Percentiles rank a stretch among this genome's conserved stretches.
Conservation (phyloP, 2,113 vertebrate genomes). For the Ochotona princeps region DNA sequence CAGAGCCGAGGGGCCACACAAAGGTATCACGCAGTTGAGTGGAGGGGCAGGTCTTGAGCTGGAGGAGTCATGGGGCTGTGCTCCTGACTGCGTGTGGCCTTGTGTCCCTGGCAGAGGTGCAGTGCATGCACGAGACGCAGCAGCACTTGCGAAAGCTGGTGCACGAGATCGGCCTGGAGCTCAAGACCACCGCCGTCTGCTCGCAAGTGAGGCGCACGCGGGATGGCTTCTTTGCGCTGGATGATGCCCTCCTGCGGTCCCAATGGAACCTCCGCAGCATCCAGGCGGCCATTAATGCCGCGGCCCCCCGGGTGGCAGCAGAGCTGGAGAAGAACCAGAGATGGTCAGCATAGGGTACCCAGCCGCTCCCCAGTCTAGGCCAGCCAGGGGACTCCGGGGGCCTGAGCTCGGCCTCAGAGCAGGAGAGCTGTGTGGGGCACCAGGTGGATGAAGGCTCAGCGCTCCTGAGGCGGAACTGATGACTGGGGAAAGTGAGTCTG, state of each 20-base stretch:
- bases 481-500: too few species aligned
- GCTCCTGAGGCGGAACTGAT: not conserved
- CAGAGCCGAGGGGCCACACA: not conserved
- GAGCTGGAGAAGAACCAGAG: slow-evolving; percentile 78
- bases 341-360: not conserved
- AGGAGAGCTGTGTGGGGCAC: not conserved
- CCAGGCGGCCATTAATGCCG: slow-evolving; percentile 81
- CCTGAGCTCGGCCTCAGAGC: not conserved
- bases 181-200: slow-evolving; percentile 92
- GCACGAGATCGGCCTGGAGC: slow-evolving; percentile 95
- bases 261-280: slow-evolving; percentile 90
- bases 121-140: slow-evolving; percentile 95
- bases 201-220: slow-evolving; percentile 90
- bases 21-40: not conserved
- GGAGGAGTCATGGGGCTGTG: not conserved
- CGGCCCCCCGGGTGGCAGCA: slow-evolving; percentile 72
- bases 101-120: slow-evolving; percentile 88
- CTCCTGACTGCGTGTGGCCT: fast-evolving
- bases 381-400: not conserved
- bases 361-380: not conserved
- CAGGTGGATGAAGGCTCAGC: not conserved
- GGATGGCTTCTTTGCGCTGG: slow-evolving; percentile 91
- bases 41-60: not conserved
- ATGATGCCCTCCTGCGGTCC: slow-evolving; percentile 88
- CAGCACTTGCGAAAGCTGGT: slow-evolving; percentile 92